A percentile compares a stretch with the other conserved stretches of the same genome.
Conservation (phyloP, 2,797 vertebrate species). For the Eulemur rubriventer region DNA sequence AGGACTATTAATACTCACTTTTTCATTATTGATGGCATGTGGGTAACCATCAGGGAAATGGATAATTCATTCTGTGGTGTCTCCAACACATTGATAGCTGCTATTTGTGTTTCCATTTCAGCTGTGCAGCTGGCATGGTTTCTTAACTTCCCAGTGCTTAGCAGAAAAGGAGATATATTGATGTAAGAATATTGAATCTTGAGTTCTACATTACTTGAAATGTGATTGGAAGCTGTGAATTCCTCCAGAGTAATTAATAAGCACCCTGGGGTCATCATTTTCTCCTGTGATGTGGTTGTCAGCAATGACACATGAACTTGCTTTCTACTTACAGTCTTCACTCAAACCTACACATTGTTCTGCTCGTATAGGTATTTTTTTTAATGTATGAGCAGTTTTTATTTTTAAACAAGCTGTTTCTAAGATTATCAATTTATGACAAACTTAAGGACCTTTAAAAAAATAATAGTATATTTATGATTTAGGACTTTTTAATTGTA, state of each 20-base stretch:
- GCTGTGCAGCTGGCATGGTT: conserved; percentile 24
- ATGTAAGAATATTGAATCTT: not conserved
- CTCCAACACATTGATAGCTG: not conserved
- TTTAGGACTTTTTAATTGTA: not conserved
- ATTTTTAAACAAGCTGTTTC: not conserved
- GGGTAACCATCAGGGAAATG: conserved; percentile 59
- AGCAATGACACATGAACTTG: not conserved
- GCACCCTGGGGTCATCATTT: not conserved
- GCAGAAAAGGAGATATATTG: not conserved
- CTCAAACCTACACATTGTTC: not conserved
- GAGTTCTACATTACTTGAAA: not conserved
- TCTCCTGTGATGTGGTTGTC: not conserved
- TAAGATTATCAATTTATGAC: not conserved
- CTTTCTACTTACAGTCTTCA: not conserved
- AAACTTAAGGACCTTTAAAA: not conserved
- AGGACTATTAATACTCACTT: conserved; percentile 44
- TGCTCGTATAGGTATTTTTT: not conserved
- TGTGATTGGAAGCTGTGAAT: not conserved
- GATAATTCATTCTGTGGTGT: conserved; percentile 46
- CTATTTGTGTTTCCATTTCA: conserved; percentile 42
- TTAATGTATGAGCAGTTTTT: not conserved
- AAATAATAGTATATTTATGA: not conserved
- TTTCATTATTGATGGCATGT: conserved; percentile 59
- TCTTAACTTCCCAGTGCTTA: not conserved
- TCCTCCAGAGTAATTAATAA: not conserved